Evolutionary conservation across 1,140 invertebrate species (phyloP), one percentile per base, ranked within the genome.

Genomic region (Popillia japonica): DNA sequence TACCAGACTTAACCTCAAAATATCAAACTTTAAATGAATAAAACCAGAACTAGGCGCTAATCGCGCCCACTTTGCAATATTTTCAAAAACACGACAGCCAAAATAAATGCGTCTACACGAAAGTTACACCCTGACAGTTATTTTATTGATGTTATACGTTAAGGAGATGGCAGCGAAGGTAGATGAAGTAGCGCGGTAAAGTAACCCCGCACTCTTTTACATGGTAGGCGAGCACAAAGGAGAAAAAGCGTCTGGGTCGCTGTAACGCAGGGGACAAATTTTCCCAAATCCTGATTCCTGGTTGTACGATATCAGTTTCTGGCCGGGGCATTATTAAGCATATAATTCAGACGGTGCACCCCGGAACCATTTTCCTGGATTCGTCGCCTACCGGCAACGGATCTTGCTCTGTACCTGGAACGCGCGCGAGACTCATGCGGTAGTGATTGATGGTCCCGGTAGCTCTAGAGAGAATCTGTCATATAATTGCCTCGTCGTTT

Each of bases 401-500:
- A 68, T 68, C 22, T 68, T 23, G 11, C 20, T 61, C 59, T 14
- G 6, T 55, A 68, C 61, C 61, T 68, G 61, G 61, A n/a, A 17
- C 10, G n/a, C 44, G 44, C 44, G 2, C 10, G 44, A 68, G 61
- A 17, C 8, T 68, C 27, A 7, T 10, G 22, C 20, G 22, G 61
- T 27, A 27, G 40, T 73, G 78, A 78, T 78, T 78, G 78, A 78
- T 78, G 78, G 40, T 72, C 22, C 64, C 72, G 55, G 76, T 44
- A 42, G 72, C 17, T 6, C 72, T n/a, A 20, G 6, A 44, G 34
- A 74, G 41, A 40, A 20, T 74, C 72, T 68, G 80, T 78, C 72
- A 74, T 75, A 80, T 80, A 80, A 80, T 80, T 80, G 80, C 76
- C 75, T 72, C n/a, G 78, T 78, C 78, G 48, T 80, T 80, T 75